These are phyloP conservation scores for Sinelater perroti DNA, from an alignment of 2,888 invertebrate genomes.

Conservation along the genomic window DNA sequence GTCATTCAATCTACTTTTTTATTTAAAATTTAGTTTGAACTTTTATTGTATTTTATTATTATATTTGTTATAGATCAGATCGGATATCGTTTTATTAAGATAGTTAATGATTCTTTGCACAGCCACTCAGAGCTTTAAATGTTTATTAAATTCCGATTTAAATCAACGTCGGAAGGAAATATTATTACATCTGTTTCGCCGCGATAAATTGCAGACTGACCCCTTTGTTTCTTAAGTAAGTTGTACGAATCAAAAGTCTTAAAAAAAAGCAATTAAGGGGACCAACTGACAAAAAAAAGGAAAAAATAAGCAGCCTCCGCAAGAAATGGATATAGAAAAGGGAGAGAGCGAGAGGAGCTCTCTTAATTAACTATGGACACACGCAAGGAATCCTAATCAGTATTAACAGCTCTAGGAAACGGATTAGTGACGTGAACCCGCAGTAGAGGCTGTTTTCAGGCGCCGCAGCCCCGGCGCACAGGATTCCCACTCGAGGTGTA, in stretches of 20 bases:
- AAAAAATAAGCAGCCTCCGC: conserved; percentile 26
- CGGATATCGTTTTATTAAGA: too few species aligned
- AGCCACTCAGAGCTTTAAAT: too few species aligned
- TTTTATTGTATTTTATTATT: too few species aligned
- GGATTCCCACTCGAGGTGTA: conserved; percentile 13
- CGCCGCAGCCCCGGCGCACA: conserved; percentile 11
- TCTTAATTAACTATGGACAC: conserved; percentile 44
- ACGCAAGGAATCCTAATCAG: conserved; percentile 44
- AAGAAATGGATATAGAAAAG: conserved; percentile 16
- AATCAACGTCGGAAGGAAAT: too few species aligned
- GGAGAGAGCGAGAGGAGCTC: conserved; percentile 23
- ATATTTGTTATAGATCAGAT: too few species aligned
- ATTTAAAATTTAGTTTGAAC: too few species aligned
- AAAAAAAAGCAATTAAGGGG: conserved; percentile 33
- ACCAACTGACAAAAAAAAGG: too few species aligned
- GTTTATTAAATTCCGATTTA: too few species aligned
- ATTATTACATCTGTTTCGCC: conserved; percentile 28
- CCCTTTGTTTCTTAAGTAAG: conserved; percentile 31
- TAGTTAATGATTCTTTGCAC: too few species aligned
- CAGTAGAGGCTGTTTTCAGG: conserved; percentile 35
- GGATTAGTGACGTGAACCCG: conserved; percentile 35
- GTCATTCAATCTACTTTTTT: too few species aligned
- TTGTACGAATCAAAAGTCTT: conserved; percentile 31
- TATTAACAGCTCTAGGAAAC: conserved; percentile 34
- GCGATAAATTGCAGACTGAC: conserved; percentile 36